A percentile compares a stretch with the other conserved stretches of the same genome.
phyloP scores from a whole-genome alignment of 2,888 invertebrate genomes.

The Dicycla oo region DNA sequence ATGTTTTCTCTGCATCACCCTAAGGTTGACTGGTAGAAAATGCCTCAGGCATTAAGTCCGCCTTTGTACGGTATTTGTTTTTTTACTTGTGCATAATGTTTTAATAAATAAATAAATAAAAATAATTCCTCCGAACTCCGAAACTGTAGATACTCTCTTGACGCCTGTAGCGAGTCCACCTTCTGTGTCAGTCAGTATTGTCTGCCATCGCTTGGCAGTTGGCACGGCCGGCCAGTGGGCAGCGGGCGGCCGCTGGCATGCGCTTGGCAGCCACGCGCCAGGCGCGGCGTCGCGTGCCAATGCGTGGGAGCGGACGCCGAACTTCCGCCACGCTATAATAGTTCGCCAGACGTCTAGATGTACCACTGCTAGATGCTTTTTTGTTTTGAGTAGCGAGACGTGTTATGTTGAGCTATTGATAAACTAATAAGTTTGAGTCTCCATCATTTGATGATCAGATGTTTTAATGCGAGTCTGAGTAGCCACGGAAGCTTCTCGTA shows the following conservation, averaged over 20 bases:
- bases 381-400: conserved; percentile 36
- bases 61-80: too few species aligned
- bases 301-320: conserved; percentile 83
- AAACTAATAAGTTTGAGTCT: background rate
- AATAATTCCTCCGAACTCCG: too few species aligned
- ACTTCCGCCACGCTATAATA: conserved; percentile 80
- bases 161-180: conserved; percentile 28
- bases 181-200: conserved; percentile 38
- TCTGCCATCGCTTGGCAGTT: conserved; percentile 49
- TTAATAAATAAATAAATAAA: background rate
- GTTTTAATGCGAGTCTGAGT: background rate
- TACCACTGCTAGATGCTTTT: conserved; percentile 39
- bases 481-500: conserved; percentile 1
- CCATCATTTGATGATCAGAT: background rate
- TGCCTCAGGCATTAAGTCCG: too few species aligned
- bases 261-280: conserved; percentile 64
- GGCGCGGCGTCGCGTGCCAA: conserved; percentile 81
- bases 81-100: too few species aligned
- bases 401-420: conserved; percentile 20
- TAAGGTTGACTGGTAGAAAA: too few species aligned
- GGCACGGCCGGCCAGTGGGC: conserved; percentile 45
- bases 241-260: conserved; percentile 60
- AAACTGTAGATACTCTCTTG: background rate
- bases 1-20: too few species aligned
- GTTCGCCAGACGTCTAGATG: conserved; percentile 59